phyloP scores from a whole-genome alignment of 2,797 vertebrate species.

The Clarias platycephalus region DNA sequence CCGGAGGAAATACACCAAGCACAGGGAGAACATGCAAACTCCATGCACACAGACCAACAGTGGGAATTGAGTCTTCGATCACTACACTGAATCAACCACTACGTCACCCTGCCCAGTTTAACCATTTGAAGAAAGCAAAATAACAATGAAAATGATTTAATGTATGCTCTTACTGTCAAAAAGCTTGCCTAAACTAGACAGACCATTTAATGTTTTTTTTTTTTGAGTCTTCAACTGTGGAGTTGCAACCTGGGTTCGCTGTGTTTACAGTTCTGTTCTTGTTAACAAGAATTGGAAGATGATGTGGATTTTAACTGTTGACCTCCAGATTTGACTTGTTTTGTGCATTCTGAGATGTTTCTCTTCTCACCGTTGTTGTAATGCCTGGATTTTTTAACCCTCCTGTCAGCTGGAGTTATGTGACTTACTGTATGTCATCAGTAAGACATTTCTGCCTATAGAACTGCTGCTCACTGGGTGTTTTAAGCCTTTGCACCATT shows the following conservation, averaged over 20 bases:
- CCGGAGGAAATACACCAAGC: too few relatives aligned
- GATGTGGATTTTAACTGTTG: not conserved
- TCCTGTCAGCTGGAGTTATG: not conserved
- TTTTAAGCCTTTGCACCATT: not conserved
- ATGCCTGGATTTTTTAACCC: not conserved
- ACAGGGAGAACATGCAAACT: too few relatives aligned
- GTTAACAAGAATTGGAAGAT: not conserved
- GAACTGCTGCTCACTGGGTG: not conserved
- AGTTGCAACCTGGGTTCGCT: not conserved
- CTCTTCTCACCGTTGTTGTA: not conserved
- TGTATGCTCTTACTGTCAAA: not conserved
- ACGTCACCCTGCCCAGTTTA: not conserved
- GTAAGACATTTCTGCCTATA: not conserved
- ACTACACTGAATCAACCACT: too few relatives aligned
- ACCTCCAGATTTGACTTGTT: not conserved
- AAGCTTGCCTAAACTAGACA: not conserved
- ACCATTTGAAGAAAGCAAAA: not conserved
- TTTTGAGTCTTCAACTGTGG: not conserved
- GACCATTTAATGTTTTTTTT: not conserved
- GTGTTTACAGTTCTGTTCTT: not conserved
- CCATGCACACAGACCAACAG: too few relatives aligned
- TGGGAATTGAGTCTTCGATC: too few relatives aligned
- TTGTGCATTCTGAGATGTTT: constrained; percentile 3
- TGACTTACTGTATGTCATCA: not conserved
- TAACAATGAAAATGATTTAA: not conserved